Base-by-base conservation (phyloP, 2,888 invertebrate species). In the Cerastoderma edule region DNA sequence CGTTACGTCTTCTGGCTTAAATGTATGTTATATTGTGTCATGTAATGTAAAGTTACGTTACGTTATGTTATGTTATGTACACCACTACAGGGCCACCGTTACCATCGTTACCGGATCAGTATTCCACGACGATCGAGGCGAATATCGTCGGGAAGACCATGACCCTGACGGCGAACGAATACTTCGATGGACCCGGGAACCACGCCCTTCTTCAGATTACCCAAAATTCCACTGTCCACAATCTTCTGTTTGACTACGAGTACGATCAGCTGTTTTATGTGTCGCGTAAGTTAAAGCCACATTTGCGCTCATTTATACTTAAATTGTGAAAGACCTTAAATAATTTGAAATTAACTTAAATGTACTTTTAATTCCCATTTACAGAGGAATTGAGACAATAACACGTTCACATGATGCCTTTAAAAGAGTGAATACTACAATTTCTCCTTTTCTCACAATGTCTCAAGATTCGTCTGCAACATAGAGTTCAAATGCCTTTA, bases 181-280 rank as follows among this genome's bases (percentile, higher is more conserved):
- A 85, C 68, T 85, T 84, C 68, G 85, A 85, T 60, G 67, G 73
- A n/a, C 65, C 70, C 0, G 81, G 79, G 0, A 82, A 85, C 63
- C 68, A 72, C 39, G 84, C 84, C 1, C 72, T 80, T 8, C 48
- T 87, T 16, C 57, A 75, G 53, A 78, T 81, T n/a, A 53, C 57
- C 10, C 54, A 69, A 6, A 72, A 78, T 27, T 76, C 75, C 19
- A 60, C 57, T 0, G 24, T 72, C 5, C 75, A 77, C 32, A 75
- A 50, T n/a, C 60, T 78, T 0, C 69, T 87, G 19, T 84, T 78
- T 66, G 80, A 81, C 50, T 85, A 80, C 53, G 64, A 66, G 0
- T 80, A 79, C n/a, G 73, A 84, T 46, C 81, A 87, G 67, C 67
- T 83, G 44, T 83, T 85, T 56, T 76, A 83, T 67, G 57, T 83